These are phyloP conservation scores for Megaleporinus macrocephalus DNA, from an alignment of 2,113 vertebrate genomes.

Conservation along the genomic window DNA sequence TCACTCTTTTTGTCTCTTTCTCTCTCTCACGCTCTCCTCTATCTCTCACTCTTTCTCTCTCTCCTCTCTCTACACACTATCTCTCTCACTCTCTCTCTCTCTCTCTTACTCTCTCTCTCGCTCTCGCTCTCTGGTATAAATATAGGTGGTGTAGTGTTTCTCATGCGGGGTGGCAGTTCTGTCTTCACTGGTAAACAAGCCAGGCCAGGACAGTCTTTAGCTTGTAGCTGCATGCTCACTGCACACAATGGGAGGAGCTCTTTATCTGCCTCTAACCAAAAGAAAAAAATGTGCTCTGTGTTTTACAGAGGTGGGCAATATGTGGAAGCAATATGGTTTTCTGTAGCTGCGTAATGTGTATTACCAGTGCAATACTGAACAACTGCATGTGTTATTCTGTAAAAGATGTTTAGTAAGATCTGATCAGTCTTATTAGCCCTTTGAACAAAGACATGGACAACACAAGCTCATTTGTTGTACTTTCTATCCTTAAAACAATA, in stretches of 20 bases:
- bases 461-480: too few species aligned
- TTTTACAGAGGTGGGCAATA: not conserved
- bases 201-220: conserved; percentile 59
- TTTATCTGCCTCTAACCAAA: not conserved
- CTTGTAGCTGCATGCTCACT: conserved; percentile 35
- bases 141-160: conserved; percentile 73
- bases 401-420: too few species aligned
- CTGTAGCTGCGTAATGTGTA: too few species aligned
- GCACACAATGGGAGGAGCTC: conserved; percentile 10
- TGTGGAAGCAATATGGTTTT: too few species aligned
- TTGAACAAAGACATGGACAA: too few species aligned
- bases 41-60: conserved; percentile 52
- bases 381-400: too few species aligned
- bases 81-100: not conserved
- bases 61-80: not conserved
- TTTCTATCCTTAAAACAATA: too few species aligned
- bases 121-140: conserved; percentile 60
- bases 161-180: conserved; percentile 58
- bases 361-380: too few species aligned
- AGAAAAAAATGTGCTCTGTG: not conserved
- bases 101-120: conserved; percentile 16
- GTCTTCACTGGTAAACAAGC: conserved; percentile 71
- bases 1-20: not conserved
- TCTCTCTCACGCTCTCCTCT: conserved; percentile 17
- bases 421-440: too few species aligned